Percentiles rank a stretch among this genome's conserved stretches.
These are phyloP conservation scores for Apis cerana DNA, from an alignment of 1,140 invertebrate genomes.

Conservation along the genomic window DNA sequence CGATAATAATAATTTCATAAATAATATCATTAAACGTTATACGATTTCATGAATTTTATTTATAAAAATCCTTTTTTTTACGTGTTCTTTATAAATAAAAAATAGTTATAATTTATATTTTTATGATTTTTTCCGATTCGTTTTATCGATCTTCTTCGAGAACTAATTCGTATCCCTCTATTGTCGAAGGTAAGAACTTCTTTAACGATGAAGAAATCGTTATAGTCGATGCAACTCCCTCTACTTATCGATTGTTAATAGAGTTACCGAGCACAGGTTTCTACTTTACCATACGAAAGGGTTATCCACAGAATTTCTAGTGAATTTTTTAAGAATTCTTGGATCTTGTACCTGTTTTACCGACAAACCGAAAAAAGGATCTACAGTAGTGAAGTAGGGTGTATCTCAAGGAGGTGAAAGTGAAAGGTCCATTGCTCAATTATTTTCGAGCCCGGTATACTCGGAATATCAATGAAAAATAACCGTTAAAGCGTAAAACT, in stretches of 20 bases:
- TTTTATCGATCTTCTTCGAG: neutral
- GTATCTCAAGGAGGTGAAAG: slow-evolving; percentile 41
- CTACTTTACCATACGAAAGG: neutral
- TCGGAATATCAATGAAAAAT: neutral
- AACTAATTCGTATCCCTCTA: neutral
- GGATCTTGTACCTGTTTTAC: slow-evolving; percentile 42
- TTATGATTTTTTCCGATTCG: neutral
- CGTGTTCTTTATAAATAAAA: neutral
- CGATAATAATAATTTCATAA: no score
- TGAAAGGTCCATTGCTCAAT: slow-evolving; percentile 27
- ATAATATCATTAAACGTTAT: no score
- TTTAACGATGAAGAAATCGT: neutral
- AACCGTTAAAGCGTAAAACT: neutral
- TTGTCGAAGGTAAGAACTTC: neutral
- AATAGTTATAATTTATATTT: neutral
- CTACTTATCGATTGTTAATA: neutral
- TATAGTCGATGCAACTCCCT: neutral
- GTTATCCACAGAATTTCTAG: slow-evolving; percentile 19
- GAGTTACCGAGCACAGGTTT: neutral
- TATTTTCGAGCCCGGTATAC: neutral
- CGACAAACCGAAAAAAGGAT: slow-evolving; percentile 9
- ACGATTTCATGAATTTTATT: no score
- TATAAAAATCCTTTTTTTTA: no score
- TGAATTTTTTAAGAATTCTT: neutral
- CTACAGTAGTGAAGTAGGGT: neutral